Conservation (phyloP, 2,888 invertebrate genomes). For the Axea sp. region DNA sequence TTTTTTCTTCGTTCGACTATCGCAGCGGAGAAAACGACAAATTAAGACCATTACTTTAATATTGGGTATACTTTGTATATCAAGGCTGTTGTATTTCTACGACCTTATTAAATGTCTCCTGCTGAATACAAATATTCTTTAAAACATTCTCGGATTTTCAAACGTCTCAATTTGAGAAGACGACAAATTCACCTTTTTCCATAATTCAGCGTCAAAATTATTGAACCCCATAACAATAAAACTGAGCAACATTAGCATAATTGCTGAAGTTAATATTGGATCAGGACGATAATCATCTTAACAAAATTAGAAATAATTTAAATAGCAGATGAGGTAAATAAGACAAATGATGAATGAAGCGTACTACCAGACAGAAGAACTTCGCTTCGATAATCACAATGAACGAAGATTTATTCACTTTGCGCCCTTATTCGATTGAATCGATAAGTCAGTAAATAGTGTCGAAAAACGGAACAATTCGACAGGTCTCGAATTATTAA, state of each 20-base stretch:
- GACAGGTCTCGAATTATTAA: too few species aligned
- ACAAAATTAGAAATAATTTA: conserved; percentile 53
- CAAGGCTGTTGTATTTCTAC: conserved; percentile 30
- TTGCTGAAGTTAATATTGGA: conserved; percentile 36
- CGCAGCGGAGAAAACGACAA: conserved; percentile 14
- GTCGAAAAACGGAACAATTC: conserved; percentile 18
- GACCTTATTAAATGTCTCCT: conserved; percentile 37
- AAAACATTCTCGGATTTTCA: conserved; percentile 31
- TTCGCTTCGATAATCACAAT: conserved; percentile 30
- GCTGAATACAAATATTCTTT: conserved; percentile 45
- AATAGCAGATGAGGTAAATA: conserved; percentile 57
- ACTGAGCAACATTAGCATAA: conserved; percentile 34
- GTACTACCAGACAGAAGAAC: conserved; percentile 18
- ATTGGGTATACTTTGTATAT: conserved; percentile 17
- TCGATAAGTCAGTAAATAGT: conserved; percentile 42
- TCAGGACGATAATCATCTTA: conserved; percentile 34
- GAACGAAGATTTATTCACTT: conserved; percentile 52
- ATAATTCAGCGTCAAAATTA: conserved; percentile 32
- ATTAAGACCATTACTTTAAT: conserved; percentile 27
- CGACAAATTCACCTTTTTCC: conserved; percentile 24
- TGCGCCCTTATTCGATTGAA: conserved; percentile 44
- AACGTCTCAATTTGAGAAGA: conserved; percentile 48
- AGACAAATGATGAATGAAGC: conserved; percentile 48
- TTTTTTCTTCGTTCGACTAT: background rate
- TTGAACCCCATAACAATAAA: conserved; percentile 41